phyloP scores from a whole-genome alignment of 1,140 invertebrate species.

The Conus ventricosus region DNA sequence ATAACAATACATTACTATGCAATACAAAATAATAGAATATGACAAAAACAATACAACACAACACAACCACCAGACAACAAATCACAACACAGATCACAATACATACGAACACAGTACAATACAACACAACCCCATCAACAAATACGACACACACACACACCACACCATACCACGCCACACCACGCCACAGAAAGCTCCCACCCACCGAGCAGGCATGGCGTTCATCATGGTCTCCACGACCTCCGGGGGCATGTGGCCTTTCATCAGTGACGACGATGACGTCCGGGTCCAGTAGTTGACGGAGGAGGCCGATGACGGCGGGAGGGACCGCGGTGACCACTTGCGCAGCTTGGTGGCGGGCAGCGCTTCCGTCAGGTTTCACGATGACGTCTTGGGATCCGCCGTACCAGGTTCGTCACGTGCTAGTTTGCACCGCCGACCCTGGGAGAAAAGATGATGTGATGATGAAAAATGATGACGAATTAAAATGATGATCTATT shows the following conservation, averaged over 20 bases:
- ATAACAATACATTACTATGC: too few relatives aligned
- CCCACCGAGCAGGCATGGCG: background rate
- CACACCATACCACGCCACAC: too few relatives aligned
- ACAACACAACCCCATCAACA: too few relatives aligned
- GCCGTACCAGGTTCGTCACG: slow-evolving; percentile 4
- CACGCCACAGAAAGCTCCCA: too few relatives aligned
- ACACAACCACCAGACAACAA: too few relatives aligned
- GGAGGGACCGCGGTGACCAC: background rate
- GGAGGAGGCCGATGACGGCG: background rate
- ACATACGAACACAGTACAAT: too few relatives aligned
- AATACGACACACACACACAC: too few relatives aligned
- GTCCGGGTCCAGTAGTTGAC: background rate
- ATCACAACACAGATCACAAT: too few relatives aligned
- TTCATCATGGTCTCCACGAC: background rate
- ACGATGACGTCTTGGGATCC: slow-evolving; percentile 6
- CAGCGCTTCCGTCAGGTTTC: background rate
- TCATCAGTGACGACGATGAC: background rate
- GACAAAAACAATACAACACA: too few relatives aligned
- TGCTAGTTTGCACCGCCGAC: background rate
- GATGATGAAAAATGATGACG: too few relatives aligned
- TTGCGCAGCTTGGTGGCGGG: background rate
- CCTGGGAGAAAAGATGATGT: background rate
- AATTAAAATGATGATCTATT: too few relatives aligned
- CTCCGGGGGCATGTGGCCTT: background rate
- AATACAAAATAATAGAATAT: too few relatives aligned